Base-by-base conservation (phyloP, 2,797 vertebrate species). In the Thunnus albacares region DNA sequence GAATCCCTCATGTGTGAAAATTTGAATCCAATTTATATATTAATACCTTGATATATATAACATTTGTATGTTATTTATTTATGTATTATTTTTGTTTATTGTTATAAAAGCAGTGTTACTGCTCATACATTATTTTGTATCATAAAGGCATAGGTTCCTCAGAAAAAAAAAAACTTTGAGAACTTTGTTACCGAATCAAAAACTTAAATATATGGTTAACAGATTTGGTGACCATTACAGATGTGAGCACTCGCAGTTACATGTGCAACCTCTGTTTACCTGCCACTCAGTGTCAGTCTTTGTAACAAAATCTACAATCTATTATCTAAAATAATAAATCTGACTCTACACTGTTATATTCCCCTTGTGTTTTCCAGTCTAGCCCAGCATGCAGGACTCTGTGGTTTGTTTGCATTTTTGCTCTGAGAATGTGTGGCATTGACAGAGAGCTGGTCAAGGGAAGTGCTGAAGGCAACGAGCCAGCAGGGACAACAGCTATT, bases 401-500 rank as follows among this genome's bases (percentile, higher is more conserved):
- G 13, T 18, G 35, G 77, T 76, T 87, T 93, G 91, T 93, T 94
- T 92, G 89, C 89, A 91, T 92, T 90, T 92, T 87, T 92, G 47
- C 18, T 26, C 62, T 38, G 73, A 85, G 83, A 90, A 92, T 80
- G 86, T 89, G 90, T 83, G 85, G 87, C 86, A 83, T 49, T 85
- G 80, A 85, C 75, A 71, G 80, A 78, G 79, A 84, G 74, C 72
- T 83, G 82, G 83, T 89, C 83, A 84, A 86, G 88, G 85, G 85
- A 93, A 92, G 67, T 38, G 84, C 85, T 85, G 81, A 79, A 88
- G 91, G 89, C 91, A 85, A 74, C 52, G 61, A 74, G 89, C 90
- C 92, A 94, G 89, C 69, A 73, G 87, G 90, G 90, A 93, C 92
- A 90, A 81, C 88, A 89, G 90, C 90, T 90, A 80, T 90, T 89